These are phyloP conservation scores for Rhynchomys soricoides DNA, from an alignment of 2,113 vertebrate genomes.

Conservation along the genomic window DNA sequence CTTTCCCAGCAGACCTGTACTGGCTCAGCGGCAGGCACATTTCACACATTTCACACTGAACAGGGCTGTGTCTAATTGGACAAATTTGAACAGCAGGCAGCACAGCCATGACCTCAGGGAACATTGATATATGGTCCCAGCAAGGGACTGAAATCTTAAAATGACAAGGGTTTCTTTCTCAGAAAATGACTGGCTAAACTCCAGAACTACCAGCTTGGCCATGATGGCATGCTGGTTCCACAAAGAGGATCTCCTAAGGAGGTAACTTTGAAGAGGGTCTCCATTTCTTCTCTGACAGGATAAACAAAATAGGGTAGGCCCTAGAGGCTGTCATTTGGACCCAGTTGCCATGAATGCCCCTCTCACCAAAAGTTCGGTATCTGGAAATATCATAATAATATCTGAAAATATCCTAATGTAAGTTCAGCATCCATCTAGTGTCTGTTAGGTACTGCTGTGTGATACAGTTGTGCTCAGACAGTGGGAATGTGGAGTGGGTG, in stretches of 20 bases:
- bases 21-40: slow-evolving; percentile 87
- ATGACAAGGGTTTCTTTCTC: slow-evolving; percentile 71
- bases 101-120: slow-evolving; percentile 87
- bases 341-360: background rate
- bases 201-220: background rate
- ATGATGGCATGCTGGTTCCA: background rate
- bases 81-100: slow-evolving; percentile 98
- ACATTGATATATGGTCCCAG: slow-evolving; percentile 90
- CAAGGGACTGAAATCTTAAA: slow-evolving; percentile 80
- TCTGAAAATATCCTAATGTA: background rate
- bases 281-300: slow-evolving; percentile 26
- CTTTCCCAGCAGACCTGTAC: slow-evolving; percentile 51
- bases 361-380: background rate
- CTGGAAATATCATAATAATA: background rate
- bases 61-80: slow-evolving; percentile 97
- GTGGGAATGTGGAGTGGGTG: background rate
- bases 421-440: background rate
- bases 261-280: slow-evolving; percentile 43
- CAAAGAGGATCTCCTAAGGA: slow-evolving; percentile 31
- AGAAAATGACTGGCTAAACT: slow-evolving; percentile 43
- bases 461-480: background rate
- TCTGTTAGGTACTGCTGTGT: background rate
- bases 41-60: slow-evolving; percentile 94
- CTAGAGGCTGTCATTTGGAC: background rate
- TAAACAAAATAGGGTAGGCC: slow-evolving; percentile 55